Evolutionary conservation across 1,140 invertebrate genomes (phyloP), one percentile per base, ranked within the genome.

Genomic region (Galendromus occidentalis): DNA sequence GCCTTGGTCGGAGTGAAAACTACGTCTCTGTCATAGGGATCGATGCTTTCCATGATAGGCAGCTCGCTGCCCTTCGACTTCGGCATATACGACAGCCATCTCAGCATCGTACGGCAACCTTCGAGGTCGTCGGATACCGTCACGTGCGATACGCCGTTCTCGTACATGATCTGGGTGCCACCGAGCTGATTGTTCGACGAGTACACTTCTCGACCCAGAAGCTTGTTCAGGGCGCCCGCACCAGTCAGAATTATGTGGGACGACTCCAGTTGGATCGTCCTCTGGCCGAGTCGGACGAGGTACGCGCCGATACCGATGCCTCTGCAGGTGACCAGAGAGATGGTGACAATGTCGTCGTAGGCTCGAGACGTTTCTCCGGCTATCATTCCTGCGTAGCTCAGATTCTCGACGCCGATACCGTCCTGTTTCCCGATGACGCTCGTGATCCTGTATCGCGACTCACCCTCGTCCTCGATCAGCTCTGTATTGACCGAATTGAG

Each of bases 291-390:
- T 70, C 92, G 82, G 7, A 98, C 85, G 7, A 98, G 77, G 73
- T 99, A 99, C 0, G 95, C 88, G 14, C 96, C 95, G 72, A 99
- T 99, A 70, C 96, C 96, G 71, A 99, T 97, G 20, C 95, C 89
- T 29, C 96, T 80, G 75, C 95, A 98, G 0, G 93, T 91, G 0
- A 96, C 93, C 75, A 77, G 66, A n/a, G 68, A 71, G 67, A 98
- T 97, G 7, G 96, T 99, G 12, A 97, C 85, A 20, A 98, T 82
- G 75, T 98, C 91, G 55, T 81, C 74, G 74, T 98, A 98, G 0
- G 94, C 94, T 73, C 83, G 82, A 0, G 92, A 95, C 0, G 94
- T 93, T 79, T 98, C 96, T 1, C 94, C 94, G 25, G 96, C 96
- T 72, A 98, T 98, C 77, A 97, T 85, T 42, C 92, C 95, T 2